A percentile compares a stretch with the other conserved stretches of the same genome.
Evolutionary conservation across 2,113 vertebrate species (phyloP).

Genomic region (Xiphorhynchus elegans): DNA sequence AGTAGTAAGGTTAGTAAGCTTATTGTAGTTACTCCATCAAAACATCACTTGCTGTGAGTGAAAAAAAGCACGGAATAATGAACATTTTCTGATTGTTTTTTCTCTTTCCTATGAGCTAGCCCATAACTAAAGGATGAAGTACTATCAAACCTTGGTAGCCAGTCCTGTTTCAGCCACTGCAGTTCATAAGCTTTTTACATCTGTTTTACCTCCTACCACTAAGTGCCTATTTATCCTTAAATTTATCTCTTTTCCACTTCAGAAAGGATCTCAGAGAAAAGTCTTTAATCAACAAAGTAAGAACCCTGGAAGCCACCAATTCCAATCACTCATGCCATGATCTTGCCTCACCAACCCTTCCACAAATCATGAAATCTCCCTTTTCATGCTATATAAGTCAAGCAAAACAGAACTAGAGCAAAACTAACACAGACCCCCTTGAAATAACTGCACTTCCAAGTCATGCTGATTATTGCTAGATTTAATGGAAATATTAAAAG

Average conservation of each 20-base stretch:
- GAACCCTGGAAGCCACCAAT: neutral
- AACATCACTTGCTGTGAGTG: too few relatives aligned
- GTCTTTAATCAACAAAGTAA: neutral
- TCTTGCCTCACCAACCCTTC: neutral
- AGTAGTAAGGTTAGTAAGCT: neutral
- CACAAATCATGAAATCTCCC: neutral
- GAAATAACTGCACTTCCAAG: neutral
- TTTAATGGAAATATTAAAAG: neutral
- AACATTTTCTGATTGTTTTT: neutral
- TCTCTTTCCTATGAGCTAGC: neutral
- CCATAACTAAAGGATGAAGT: neutral
- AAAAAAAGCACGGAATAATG: neutral
- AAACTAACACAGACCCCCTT: neutral
- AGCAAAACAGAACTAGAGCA: neutral
- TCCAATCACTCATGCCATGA: neutral
- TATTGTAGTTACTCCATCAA: neutral
- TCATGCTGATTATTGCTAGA: neutral
- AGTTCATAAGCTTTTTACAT: neutral
- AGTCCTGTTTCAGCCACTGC: neutral
- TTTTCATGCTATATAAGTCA: neutral
- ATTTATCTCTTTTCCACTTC: neutral
- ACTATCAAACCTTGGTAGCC: neutral
- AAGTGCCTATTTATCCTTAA: neutral
- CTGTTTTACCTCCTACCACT: neutral
- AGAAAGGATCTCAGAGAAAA: neutral